A percentile compares a stretch with the other conserved stretches of the same genome.
Conservation (phyloP, 2,888 invertebrate genomes). For the Mimumesa dahlbomi region DNA sequence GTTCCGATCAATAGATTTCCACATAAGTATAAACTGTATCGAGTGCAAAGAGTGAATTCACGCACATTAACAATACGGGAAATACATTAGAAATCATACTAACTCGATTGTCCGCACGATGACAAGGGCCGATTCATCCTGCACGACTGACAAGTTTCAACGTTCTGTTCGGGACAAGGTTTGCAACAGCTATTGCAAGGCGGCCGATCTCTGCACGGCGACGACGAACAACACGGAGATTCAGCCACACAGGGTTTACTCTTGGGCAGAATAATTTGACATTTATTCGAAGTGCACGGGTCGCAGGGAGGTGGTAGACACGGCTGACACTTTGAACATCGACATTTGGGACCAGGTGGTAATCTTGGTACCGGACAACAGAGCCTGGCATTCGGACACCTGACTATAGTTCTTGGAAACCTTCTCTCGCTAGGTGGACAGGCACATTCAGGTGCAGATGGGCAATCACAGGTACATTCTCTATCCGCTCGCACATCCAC, state of each 20-base stretch:
- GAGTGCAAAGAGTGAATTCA: no score
- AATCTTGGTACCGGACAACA: conserved; percentile 61
- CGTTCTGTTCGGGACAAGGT: background rate
- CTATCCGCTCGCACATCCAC: conserved; percentile 62
- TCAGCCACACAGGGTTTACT: conserved; percentile 34
- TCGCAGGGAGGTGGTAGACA: conserved; percentile 57
- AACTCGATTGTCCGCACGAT: no score
- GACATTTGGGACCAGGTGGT: conserved; percentile 60
- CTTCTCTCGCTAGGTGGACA: conserved; percentile 69
- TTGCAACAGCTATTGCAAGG: conserved; percentile 7
- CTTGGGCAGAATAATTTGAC: conserved; percentile 35
- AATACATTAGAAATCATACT: no score
- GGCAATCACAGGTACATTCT: conserved; percentile 68
- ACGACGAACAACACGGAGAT: conserved; percentile 35
- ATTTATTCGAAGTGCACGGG: conserved; percentile 57
- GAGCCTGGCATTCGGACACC: conserved; percentile 61
- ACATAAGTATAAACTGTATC: no score
- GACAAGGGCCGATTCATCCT: no score
- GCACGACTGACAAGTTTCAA: background rate
- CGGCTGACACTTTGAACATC: conserved; percentile 62
- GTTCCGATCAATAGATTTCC: no score
- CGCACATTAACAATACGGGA: no score
- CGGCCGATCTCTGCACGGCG: conserved; percentile 11
- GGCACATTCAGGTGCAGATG: conserved; percentile 67
- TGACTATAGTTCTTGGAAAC: conserved; percentile 58